Evolutionary conservation across 2,888 invertebrate species (phyloP).

Genomic region (Cloeon dipterum): DNA sequence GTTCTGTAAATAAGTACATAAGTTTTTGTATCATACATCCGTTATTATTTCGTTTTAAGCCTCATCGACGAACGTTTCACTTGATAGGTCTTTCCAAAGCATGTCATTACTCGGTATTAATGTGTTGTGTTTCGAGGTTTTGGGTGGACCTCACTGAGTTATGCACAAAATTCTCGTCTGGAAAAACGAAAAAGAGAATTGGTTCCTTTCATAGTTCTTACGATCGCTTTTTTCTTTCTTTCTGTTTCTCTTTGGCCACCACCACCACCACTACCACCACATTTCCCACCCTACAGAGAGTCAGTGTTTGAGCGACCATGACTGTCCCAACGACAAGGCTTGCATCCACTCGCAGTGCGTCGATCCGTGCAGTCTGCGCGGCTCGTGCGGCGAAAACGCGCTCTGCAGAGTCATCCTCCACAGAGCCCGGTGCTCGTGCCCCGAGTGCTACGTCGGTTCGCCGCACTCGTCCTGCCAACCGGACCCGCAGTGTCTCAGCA

Average conservation of each 20-base stretch:
- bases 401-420: slow-evolving; percentile 67
- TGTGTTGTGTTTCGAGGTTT: too few species aligned
- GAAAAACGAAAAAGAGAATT: too few species aligned
- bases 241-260: slow-evolving; percentile 14
- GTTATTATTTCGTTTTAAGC: too few species aligned
- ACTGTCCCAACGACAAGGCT: slow-evolving; percentile 78
- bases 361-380: slow-evolving; percentile 73
- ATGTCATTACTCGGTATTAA: background rate
- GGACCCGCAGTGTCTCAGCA: slow-evolving; percentile 47
- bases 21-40: background rate
- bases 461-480: slow-evolving; percentile 56
- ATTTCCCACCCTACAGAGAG: slow-evolving; percentile 35
- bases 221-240: slow-evolving; percentile 45
- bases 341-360: slow-evolving; percentile 77
- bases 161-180: too few species aligned
- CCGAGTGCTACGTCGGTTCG: slow-evolving; percentile 66
- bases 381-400: slow-evolving; percentile 74
- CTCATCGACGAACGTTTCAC: too few species aligned
- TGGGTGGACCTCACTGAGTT: too few species aligned
- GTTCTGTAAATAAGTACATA: background rate
- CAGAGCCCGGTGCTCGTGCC: slow-evolving; percentile 68
- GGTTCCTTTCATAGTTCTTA: slow-evolving; percentile 76
- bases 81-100: slow-evolving; percentile 1
- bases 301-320: slow-evolving; percentile 76
- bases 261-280: slow-evolving; percentile 23